Conservation (phyloP, 2,797 vertebrate species). For the Melanotaenia boesemani region DNA sequence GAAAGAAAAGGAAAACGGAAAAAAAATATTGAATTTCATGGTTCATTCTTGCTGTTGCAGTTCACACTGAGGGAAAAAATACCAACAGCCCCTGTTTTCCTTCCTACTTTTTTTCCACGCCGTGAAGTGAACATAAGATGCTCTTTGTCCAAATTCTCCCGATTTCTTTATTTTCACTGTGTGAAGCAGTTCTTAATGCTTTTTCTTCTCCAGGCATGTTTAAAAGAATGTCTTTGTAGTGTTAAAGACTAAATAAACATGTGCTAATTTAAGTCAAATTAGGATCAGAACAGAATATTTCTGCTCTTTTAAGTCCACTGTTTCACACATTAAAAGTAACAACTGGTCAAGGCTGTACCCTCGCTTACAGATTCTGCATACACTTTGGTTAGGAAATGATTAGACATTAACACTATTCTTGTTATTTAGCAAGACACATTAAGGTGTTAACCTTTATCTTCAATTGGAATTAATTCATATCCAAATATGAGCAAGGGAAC, state of each 20-base stretch:
- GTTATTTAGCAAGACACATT: not conserved
- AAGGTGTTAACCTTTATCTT: not conserved
- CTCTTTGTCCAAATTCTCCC: not conserved
- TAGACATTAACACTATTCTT: not conserved
- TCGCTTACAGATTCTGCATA: not conserved
- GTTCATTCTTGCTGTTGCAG: slow-evolving; percentile 38
- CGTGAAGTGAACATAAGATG: slow-evolving; percentile 4
- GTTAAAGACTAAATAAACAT: not conserved
- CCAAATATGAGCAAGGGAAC: not conserved
- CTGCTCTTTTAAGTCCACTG: not conserved
- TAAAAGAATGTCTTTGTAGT: not conserved
- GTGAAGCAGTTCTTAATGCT: not conserved
- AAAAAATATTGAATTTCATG: slow-evolving; percentile 29
- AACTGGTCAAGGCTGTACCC: not conserved
- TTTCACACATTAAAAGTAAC: not conserved
- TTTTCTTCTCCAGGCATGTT: slow-evolving; percentile 8
- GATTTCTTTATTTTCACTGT: not conserved
- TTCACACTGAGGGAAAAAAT: slow-evolving; percentile 51
- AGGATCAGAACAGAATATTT: not conserved
- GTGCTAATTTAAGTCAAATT: slow-evolving; percentile 3
- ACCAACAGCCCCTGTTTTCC: slow-evolving; percentile 6
- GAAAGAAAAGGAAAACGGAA: slow-evolving; percentile 4
- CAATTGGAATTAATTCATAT: not conserved
- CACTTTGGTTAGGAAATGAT: not conserved
- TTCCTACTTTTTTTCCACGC: slow-evolving; percentile 7